Conservation (phyloP, 2,888 invertebrate species). For the Thumatha senex region DNA sequence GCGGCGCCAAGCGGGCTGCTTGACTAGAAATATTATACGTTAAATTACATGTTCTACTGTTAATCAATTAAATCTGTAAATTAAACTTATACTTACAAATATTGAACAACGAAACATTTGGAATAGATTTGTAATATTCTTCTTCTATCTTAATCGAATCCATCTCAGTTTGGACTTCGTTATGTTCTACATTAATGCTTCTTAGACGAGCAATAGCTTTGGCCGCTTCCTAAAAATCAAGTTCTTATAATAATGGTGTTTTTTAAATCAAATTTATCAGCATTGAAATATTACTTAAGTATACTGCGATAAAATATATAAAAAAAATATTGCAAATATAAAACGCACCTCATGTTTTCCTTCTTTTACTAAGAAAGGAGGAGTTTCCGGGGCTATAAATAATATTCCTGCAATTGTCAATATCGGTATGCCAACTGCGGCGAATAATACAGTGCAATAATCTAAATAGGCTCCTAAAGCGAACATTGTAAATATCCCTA, state of each 20-base stretch:
- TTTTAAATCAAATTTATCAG: too few relatives aligned
- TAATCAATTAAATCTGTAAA: not conserved
- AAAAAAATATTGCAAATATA: too few relatives aligned
- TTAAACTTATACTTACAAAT: constrained; percentile 54
- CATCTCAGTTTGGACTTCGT: constrained; percentile 49
- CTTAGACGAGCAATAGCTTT: constrained; percentile 49
- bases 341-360: too few relatives aligned
- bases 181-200: constrained; percentile 48
- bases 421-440: too few relatives aligned
- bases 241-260: not conserved
- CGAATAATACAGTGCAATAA: too few relatives aligned
- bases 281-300: too few relatives aligned
- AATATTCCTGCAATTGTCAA: too few relatives aligned
- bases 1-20: constrained; percentile 48
- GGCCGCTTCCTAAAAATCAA: constrained; percentile 50
- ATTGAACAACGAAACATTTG: constrained; percentile 47
- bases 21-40: constrained; percentile 47
- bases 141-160: constrained; percentile 49
- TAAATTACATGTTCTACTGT: too few relatives aligned
- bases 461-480: constrained; percentile 54
- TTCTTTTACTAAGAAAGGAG: too few relatives aligned
- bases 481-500: constrained; percentile 50
- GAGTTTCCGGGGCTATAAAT: too few relatives aligned
- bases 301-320: too few relatives aligned
- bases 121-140: constrained; percentile 51